Evolutionary conservation across 1,140 invertebrate genomes (phyloP).

Genomic region (Colletes gigas): DNA sequence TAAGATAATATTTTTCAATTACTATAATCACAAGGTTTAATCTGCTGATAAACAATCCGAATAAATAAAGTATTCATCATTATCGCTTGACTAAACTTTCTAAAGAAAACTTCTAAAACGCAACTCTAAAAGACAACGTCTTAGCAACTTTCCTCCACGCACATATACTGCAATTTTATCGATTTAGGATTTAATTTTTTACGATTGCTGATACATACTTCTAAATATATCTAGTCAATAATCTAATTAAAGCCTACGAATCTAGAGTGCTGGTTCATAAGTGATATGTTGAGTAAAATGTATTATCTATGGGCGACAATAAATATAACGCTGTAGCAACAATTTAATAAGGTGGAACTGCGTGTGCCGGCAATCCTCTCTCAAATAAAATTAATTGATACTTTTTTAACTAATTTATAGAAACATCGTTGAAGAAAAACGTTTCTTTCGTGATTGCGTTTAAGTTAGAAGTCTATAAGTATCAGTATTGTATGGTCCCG

Average conservation of each 20-base stretch:
- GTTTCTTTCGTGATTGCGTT: neutral
- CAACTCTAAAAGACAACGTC: conserved; percentile 34
- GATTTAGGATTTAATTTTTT: conserved; percentile 22
- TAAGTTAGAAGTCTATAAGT: neutral
- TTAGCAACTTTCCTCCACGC: conserved; percentile 20
- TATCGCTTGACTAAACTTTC: conserved; percentile 18
- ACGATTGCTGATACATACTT: conserved; percentile 21
- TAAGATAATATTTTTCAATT: conserved; percentile 5
- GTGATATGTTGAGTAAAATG: conserved; percentile 72
- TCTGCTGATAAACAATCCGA: conserved; percentile 51
- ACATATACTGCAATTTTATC: conserved; percentile 15
- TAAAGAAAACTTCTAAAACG: conserved; percentile 28
- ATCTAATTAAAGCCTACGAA: conserved; percentile 57
- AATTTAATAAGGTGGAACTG: conserved; percentile 50
- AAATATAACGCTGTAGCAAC: conserved; percentile 55
- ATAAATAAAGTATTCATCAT: conserved; percentile 41
- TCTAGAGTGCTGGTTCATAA: conserved; percentile 66
- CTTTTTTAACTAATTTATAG: neutral
- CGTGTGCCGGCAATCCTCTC: conserved; percentile 41
- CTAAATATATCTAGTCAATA: conserved; percentile 51
- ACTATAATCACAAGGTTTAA: conserved; percentile 2
- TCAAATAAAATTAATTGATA: conserved; percentile 19
- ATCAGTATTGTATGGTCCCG: neutral
- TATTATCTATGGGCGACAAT: conserved; percentile 61
- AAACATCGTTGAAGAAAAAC: neutral